Evolutionary conservation across 2,888 invertebrate genomes (phyloP).

Genomic region (Conchocele bisecta): DNA sequence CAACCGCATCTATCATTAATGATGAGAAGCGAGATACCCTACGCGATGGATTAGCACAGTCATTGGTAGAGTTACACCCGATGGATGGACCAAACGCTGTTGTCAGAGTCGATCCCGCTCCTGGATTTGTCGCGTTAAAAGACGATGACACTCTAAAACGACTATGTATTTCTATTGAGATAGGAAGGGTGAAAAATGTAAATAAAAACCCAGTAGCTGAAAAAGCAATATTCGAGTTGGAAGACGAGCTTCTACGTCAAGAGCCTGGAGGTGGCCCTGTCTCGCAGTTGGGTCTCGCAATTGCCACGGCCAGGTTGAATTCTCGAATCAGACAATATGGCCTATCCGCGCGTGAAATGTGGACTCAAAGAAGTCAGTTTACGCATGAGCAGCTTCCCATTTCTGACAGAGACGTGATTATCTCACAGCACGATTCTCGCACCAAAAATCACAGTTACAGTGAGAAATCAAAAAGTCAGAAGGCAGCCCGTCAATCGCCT

Average conservation of each 20-base stretch:
- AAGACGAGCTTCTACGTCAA: neutral
- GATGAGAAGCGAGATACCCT: conserved; percentile 47
- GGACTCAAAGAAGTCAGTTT: conserved; percentile 5
- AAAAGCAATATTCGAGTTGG: neutral
- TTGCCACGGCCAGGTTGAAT: neutral
- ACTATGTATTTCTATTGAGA: conserved; percentile 45
- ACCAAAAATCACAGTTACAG: neutral
- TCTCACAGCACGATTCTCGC: neutral
- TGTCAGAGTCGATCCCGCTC: conserved; percentile 56
- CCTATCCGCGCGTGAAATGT: neutral
- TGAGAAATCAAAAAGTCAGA: no score
- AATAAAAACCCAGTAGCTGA: conserved; percentile 18
- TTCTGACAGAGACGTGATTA: neutral
- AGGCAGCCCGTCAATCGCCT: neutral
- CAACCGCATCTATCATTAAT: conserved; percentile 18
- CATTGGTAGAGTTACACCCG: conserved; percentile 37
- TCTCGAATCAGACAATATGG: neutral
- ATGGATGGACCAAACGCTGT: conserved; percentile 53
- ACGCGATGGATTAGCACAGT: conserved; percentile 26
- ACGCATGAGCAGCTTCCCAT: conserved; percentile 1
- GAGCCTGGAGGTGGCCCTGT: neutral
- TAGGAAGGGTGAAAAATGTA: conserved; percentile 53
- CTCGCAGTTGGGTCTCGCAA: neutral
- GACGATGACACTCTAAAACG: conserved; percentile 43
- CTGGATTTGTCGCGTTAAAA: conserved; percentile 28